phyloP scores from a whole-genome alignment of 2,888 invertebrate genomes.

The Augochlorella aurata region DNA sequence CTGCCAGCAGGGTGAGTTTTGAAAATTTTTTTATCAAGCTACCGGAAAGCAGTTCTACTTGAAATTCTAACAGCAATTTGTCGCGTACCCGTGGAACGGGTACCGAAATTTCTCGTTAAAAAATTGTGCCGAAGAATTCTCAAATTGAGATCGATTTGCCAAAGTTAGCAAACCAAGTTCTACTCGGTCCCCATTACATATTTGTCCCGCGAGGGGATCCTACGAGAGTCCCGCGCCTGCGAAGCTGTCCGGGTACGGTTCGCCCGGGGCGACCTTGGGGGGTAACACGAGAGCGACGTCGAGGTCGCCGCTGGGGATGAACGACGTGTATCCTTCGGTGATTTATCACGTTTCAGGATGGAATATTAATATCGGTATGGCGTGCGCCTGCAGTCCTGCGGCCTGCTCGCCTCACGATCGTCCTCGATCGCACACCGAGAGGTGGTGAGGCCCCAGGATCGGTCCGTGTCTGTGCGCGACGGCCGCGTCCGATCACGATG shows the following conservation, averaged over 20 bases:
- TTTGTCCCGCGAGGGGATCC: background rate
- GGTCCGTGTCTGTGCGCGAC: conserved; percentile 7
- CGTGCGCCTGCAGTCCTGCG: conserved; percentile 65
- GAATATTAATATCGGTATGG: conserved; percentile 78
- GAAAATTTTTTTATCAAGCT: background rate
- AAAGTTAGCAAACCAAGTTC: no score
- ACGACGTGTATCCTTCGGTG: conserved; percentile 62
- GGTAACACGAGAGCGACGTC: conserved; percentile 51
- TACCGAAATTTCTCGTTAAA: background rate
- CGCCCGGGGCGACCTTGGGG: conserved; percentile 39
- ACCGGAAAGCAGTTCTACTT: background rate
- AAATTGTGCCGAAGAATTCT: background rate
- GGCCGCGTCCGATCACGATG: conserved; percentile 29
- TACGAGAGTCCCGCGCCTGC: background rate
- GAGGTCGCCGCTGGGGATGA: conserved; percentile 52
- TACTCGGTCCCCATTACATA: no score
- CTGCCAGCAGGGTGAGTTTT: background rate
- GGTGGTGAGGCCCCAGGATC: background rate
- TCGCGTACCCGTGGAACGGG: background rate
- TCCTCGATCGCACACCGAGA: conserved; percentile 27
- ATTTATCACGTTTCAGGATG: conserved; percentile 74
- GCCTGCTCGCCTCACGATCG: conserved; percentile 33
- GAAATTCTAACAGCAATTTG: background rate
- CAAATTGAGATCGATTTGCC: no score
- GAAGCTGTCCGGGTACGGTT: no score